Conservation (phyloP, 2,113 vertebrate genomes). For the Corythornis cristatus region DNA sequence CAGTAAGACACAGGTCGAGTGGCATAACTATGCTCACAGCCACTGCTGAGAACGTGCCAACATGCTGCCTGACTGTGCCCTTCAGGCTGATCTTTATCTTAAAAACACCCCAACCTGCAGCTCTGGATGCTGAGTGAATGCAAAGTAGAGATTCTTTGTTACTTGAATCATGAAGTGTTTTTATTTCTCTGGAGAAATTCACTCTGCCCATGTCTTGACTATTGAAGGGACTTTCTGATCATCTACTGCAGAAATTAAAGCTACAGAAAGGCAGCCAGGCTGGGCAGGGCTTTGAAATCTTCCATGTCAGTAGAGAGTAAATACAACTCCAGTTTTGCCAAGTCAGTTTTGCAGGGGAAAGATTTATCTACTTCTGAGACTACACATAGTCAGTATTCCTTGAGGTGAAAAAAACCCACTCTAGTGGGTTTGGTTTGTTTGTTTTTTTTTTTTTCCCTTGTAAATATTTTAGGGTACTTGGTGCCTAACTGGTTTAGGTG, state of each 20-base stretch:
- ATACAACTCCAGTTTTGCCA: not conserved
- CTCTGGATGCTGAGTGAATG: not conserved
- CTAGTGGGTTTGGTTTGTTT: no score
- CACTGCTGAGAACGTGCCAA: not conserved
- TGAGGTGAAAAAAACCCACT: not conserved
- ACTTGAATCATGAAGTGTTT: not conserved
- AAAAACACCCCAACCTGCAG: not conserved
- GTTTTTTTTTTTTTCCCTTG: not conserved
- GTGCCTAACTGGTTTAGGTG: not conserved
- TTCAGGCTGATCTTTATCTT: not conserved
- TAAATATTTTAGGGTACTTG: not conserved
- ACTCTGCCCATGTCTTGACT: not conserved
- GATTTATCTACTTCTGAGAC: not conserved
- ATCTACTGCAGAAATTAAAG: not conserved
- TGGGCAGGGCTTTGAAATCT: not conserved
- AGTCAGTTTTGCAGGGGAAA: not conserved
- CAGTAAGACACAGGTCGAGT: not conserved
- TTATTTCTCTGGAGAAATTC: not conserved
- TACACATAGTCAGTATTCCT: not conserved
- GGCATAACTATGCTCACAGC: rapidly evolving
- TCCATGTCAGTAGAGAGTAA: not conserved
- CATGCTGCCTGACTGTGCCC: not conserved
- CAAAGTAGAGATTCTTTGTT: not conserved
- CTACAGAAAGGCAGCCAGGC: not conserved
- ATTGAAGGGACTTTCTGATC: not conserved